Evolutionary conservation across 2,113 vertebrate species (phyloP), one percentile per base, ranked within the genome.

Genomic region (Piprites chloris): DNA sequence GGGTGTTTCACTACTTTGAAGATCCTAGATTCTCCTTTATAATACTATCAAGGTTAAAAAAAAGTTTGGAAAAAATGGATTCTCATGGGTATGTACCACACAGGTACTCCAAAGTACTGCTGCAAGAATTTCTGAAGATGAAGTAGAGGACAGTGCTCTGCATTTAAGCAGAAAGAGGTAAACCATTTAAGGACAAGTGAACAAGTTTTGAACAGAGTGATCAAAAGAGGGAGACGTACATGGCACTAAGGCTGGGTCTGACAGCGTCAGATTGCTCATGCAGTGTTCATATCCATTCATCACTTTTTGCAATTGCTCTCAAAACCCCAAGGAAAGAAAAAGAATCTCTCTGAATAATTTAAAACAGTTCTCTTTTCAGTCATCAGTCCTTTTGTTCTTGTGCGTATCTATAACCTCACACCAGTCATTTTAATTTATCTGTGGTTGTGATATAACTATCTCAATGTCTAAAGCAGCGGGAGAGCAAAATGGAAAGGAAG

Each of bases 311-410:
- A 88, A 58, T 77, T 79, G 81, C 84, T 96, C 30, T 91, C 92
- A 87, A 87, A 96, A 87, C 83, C 42, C 41, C 20, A 75, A 50
- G 32, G 39, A 86, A 96, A 87, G 84, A 65, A 91, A 89, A 97
- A 90, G 50, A 76, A 95, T 89, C 24, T 44, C 35, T 71, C 66
- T 97, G 95, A 96, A 97, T 97, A 96, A 96, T 97, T 97, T 92
- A 97, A 89, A 89, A 15, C 30, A 13, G 27, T 83, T 96, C 72
- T 87, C 74, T 89, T 77, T 93, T 86, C 81, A 95, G 75, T 73
- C 87, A 86, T 96, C 86, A 90, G n/a, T 71, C 61, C 74, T 96
- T 96, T 96, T 95, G 94, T 97, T 96, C 95, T 85, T 95, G 22
- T 67, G 76, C 71, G 28, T 83, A 75, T 88, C 90, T 94, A 28